These are phyloP conservation scores for Trachops cirrhosus DNA, from an alignment of 2,797 vertebrate genomes.

Conservation along the genomic window DNA sequence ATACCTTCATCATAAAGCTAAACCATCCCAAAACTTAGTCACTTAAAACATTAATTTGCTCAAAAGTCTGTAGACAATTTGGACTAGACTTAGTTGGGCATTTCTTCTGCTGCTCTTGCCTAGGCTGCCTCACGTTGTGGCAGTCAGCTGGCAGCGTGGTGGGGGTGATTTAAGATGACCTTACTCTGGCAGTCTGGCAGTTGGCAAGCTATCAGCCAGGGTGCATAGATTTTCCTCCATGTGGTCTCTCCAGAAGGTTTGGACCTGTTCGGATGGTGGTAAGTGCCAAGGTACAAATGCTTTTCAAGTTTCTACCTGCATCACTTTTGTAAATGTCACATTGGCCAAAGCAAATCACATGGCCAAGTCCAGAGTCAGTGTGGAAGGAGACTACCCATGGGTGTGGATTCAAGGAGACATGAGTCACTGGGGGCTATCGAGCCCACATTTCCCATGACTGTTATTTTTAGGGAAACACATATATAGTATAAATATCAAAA, in stretches of 20 bases:
- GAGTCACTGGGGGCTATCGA: background rate
- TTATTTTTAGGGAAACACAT: conserved; percentile 23
- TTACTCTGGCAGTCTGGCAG: background rate
- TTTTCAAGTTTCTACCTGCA: background rate
- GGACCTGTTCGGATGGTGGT: background rate
- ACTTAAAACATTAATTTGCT: background rate
- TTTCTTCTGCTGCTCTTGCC: background rate
- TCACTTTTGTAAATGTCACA: background rate
- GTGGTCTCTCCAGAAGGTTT: background rate
- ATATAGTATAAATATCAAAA: background rate
- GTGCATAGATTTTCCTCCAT: background rate
- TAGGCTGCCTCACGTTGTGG: background rate
- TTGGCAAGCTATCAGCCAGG: background rate
- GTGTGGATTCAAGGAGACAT: background rate
- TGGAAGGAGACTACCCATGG: background rate
- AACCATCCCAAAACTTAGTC: background rate
- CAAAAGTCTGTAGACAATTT: background rate
- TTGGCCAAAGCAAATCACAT: background rate
- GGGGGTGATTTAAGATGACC: background rate
- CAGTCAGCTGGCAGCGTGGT: background rate
- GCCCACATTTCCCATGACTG: background rate
- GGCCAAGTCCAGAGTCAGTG: background rate
- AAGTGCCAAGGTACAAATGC: background rate
- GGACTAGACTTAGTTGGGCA: background rate
- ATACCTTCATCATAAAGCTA: background rate